A percentile compares a stretch with the other conserved stretches of the same genome.
Evolutionary conservation across 2,888 invertebrate genomes (phyloP).

Genomic region (Chaetogeoica ovagalla): DNA sequence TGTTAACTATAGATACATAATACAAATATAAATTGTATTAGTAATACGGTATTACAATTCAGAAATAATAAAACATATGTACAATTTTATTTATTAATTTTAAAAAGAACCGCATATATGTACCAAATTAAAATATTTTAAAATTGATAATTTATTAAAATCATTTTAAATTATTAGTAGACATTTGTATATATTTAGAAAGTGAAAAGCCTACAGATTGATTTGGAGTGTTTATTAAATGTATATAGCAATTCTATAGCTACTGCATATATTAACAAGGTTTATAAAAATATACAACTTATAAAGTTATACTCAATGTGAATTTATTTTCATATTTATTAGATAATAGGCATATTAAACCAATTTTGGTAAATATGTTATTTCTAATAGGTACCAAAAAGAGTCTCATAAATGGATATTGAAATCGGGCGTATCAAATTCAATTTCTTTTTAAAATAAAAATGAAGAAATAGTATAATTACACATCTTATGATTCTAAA

Average conservation of each 20-base stretch:
- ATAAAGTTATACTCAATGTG: slow-evolving; percentile 16
- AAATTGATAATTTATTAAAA: slow-evolving; percentile 1
- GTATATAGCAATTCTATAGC: too few species aligned
- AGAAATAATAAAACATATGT: neutral
- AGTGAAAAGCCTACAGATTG: neutral
- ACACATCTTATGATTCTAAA: slow-evolving; percentile 8
- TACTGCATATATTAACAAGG: neutral
- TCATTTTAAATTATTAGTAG: neutral
- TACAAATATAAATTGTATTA: too few species aligned
- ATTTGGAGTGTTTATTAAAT: too few species aligned
- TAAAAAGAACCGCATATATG: neutral
- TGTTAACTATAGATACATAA: too few species aligned
- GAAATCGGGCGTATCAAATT: slow-evolving; percentile 27
- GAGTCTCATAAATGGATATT: slow-evolving; percentile 30
- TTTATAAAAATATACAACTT: slow-evolving; percentile 19
- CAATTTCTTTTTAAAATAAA: slow-evolving; percentile 17
- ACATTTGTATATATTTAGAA: neutral
- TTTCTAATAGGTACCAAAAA: slow-evolving; percentile 29
- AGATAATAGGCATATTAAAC: slow-evolving; percentile 24
- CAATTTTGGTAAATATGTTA: neutral
- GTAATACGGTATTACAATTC: too few species aligned
- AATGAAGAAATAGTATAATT: slow-evolving; percentile 33
- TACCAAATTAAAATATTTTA: neutral
- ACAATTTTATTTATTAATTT: neutral
- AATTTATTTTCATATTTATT: slow-evolving; percentile 32